phyloP scores from a whole-genome alignment of 1,140 invertebrate species.

The Penaeus chinensis region DNA sequence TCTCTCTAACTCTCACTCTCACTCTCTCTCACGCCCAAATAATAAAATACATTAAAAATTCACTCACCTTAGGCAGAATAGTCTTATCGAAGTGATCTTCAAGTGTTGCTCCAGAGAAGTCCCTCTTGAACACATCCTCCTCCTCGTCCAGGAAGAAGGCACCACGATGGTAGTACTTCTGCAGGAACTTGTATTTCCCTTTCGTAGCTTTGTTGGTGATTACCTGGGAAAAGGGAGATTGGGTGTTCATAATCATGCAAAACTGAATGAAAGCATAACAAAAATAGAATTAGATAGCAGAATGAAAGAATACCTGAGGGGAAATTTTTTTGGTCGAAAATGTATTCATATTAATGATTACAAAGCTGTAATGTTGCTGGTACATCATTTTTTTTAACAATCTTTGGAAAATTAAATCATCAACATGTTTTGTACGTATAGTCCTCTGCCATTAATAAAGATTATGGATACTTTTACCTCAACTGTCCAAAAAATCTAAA shows the following conservation, averaged over 20 bases:
- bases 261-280: background rate
- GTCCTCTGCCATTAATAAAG: too few relatives aligned
- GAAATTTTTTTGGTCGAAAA: too few relatives aligned
- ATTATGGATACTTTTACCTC: too few relatives aligned
- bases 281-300: background rate
- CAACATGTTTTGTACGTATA: too few relatives aligned
- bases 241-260: background rate
- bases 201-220: conserved; percentile 96
- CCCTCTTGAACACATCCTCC: conserved; percentile 92
- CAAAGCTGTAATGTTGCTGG: too few relatives aligned
- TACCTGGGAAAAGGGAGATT: conserved; percentile 63
- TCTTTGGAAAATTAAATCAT: too few relatives aligned
- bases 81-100: conserved; percentile 99
- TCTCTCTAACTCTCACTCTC: too few relatives aligned
- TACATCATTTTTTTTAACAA: too few relatives aligned
- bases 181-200: conserved; percentile 99
- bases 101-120: conserved; percentile 95
- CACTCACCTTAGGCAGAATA: conserved; percentile 90
- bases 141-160: conserved; percentile 87
- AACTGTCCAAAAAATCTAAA: too few relatives aligned
- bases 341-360: too few relatives aligned
- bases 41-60: background rate
- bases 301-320: too few relatives aligned
- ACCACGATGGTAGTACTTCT: conserved; percentile 99
- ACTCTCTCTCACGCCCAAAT: background rate